phyloP scores from a whole-genome alignment of 2,888 invertebrate genomes.

The Xanthostigma xanthostigma region DNA sequence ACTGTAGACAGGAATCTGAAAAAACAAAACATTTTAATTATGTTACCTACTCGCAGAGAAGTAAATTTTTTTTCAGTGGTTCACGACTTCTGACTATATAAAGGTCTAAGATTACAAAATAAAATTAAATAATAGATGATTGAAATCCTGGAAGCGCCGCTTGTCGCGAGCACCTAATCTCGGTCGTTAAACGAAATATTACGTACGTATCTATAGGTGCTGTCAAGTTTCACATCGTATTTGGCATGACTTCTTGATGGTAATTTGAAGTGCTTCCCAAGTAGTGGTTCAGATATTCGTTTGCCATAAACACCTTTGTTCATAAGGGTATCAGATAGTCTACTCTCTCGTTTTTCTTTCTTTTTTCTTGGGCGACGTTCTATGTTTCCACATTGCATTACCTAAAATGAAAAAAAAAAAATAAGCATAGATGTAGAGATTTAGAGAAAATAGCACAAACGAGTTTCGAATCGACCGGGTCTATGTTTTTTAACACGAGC shows the following conservation, averaged over 20 bases:
- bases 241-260: constrained; percentile 35
- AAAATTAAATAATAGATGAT: no score
- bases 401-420: constrained; percentile 14
- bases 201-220: constrained; percentile 38
- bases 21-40: constrained; percentile 1
- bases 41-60: no score
- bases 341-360: constrained; percentile 34
- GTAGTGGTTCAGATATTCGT: constrained; percentile 36
- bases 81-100: no score
- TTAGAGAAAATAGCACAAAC: no score
- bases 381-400: constrained; percentile 22
- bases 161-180: no score
- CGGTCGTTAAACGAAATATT: background rate
- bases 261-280: constrained; percentile 41
- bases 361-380: constrained; percentile 33
- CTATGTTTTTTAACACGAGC: no score
- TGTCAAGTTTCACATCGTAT: constrained; percentile 40
- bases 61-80: no score
- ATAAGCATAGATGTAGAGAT: constrained; percentile 1
- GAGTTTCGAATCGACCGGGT: no score
- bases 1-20: constrained; percentile 52
- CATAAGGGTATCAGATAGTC: constrained; percentile 26
- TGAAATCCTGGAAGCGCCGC: no score
- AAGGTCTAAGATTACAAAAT: no score
- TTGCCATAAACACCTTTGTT: constrained; percentile 36